Percentiles rank a stretch among this genome's conserved stretches.
Evolutionary conservation across 2,888 invertebrate species (phyloP).

Genomic region (Andrena praecox): DNA sequence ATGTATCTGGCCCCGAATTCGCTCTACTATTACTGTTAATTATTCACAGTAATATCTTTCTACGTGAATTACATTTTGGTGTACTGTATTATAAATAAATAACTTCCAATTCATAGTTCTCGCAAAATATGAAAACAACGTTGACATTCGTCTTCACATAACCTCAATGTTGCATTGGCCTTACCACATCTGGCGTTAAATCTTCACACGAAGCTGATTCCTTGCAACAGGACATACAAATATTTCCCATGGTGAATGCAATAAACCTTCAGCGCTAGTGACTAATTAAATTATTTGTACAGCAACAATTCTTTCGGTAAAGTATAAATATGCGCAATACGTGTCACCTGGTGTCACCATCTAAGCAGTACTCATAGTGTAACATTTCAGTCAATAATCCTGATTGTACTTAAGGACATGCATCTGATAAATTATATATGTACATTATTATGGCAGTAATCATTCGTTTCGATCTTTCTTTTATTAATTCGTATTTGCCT

Average conservation of each 20-base stretch:
- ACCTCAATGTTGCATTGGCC: constrained; percentile 63
- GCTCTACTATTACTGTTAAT: background rate
- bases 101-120: background rate
- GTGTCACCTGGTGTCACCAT: too few relatives aligned
- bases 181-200: constrained; percentile 87
- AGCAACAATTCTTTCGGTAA: background rate
- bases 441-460: background rate
- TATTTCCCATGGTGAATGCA: constrained; percentile 76
- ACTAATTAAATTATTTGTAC: background rate
- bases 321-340: background rate
- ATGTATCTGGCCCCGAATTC: too few relatives aligned
- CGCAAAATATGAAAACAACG: background rate
- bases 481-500: background rate
- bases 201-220: constrained; percentile 86
- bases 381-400: constrained; percentile 24
- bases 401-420: background rate
- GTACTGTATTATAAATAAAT: background rate
- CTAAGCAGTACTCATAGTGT: background rate
- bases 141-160: background rate
- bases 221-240: constrained; percentile 86
- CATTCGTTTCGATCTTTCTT: background rate
- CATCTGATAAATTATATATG: background rate
- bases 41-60: background rate
- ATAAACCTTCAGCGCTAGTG: background rate
- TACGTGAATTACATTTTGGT: background rate